Base-by-base conservation (phyloP, 2,113 vertebrate species). In the rabbit (Oryctolagus cuniculus) region DNA sequence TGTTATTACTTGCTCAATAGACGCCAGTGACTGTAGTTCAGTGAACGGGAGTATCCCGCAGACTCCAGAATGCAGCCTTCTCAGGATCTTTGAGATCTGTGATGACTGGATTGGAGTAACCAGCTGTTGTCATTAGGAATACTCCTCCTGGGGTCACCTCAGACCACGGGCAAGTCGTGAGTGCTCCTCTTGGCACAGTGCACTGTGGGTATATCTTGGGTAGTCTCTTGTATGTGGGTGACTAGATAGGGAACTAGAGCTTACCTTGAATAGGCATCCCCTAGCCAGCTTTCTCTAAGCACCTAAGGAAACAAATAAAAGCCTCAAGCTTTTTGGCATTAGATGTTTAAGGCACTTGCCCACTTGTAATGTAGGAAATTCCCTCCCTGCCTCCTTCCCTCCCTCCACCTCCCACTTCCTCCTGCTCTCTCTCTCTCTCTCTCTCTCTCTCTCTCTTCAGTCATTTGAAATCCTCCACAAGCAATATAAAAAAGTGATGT, bases 251-350 rank as follows among this genome's bases (percentile, higher is more conserved):
- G 3, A 66, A 79, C n/a, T 13, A 93, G 25, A 87, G 29, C 27
- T 67, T 88, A 38, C 19, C 5, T 82, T 53, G 31, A 27, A 64
- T 19, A 90, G 53, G 13, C 31, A 61, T 51, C 81, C 55, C 29
- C 51, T 70, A 24, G 53, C 24, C 67, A 85, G 29, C 13, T 51
- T 90, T 92, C 64, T 88, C 53, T 84, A 58, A 58, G 61, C 16
- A 61, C 21, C 64, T 49, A 75, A 92, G 7, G n/a, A 78, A 79
- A 51, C 25, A 90, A 83, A 83, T 61, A 69, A 95, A 91, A 88
- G 80, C 34, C 44, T 69, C 69, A 70, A 61, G 13, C 3, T 75
- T 87, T 24, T 73, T 61, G 81, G 38, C 22, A 31, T 83, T 87
- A 69, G 53, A 34, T 84, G 31, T 75, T 85, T 73, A 73, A 64